A percentile compares a stretch with the other conserved stretches of the same genome.
Conservation (phyloP, 2,888 invertebrate genomes). For the Drosophila macrospina region DNA sequence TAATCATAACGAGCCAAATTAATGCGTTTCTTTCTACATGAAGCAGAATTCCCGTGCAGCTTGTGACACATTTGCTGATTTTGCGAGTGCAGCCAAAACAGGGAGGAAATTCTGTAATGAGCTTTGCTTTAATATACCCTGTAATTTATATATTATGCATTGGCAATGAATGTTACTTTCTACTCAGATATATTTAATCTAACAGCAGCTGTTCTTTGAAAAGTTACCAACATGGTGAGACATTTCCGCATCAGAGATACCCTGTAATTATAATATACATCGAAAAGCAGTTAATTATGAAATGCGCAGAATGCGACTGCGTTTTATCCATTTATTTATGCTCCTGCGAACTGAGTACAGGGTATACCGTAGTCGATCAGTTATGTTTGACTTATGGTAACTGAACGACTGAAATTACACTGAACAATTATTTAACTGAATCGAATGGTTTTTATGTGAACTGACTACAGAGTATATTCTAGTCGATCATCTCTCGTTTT, state of each 20-base stretch:
- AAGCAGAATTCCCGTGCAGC: constrained; percentile 83
- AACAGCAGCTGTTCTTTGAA: no score
- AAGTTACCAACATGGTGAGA: no score
- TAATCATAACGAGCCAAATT: constrained; percentile 83
- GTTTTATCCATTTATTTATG: no score
- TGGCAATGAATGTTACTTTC: no score
- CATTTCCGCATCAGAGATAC: not conserved
- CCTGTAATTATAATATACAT: not conserved
- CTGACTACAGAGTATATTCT: constrained; percentile 18
- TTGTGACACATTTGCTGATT: constrained; percentile 78
- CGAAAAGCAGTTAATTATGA: no score
- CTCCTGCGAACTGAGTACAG: not conserved
- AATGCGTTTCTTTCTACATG: constrained; percentile 83
- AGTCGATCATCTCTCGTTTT: not conserved
- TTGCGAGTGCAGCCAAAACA: constrained; percentile 35
- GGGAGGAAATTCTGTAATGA: not conserved
- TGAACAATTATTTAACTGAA: no score
- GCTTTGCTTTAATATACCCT: constrained; percentile 33
- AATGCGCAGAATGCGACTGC: no score
- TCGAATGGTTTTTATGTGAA: not conserved
- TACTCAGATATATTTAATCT: no score
- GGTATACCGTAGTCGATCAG: not conserved
- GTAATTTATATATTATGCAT: not conserved
- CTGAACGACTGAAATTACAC: not conserved
- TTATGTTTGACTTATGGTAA: not conserved